Evolutionary conservation across 2,113 vertebrate species (phyloP), one percentile per base, ranked within the genome.

Genomic region (Galemys pyrenaicus): DNA sequence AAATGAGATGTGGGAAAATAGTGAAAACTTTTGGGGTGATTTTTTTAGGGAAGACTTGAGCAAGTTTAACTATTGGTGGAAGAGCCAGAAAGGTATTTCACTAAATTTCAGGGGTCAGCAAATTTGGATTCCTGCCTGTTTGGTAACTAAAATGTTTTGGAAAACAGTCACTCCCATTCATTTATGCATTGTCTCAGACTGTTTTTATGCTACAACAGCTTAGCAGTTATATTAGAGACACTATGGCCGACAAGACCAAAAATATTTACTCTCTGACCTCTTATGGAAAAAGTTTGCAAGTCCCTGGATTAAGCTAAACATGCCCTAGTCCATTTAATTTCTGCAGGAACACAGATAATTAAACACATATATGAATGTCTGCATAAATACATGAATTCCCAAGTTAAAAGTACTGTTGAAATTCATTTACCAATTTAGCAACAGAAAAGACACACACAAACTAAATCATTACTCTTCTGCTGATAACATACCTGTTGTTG

Each of bases 81-180:
- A 30, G 35, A 91, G 20, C 24, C 54, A 75, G 24, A 89, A 87
- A 88, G 17, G 1, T 65, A 92, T 86, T 91, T 79, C 65, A 37
- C 89, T 41, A 95, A 32, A 80, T 70, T 79, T 19, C 30, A 92
- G 35, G 78, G 8, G 15, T 74, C n/a, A 16, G 32, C 49, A 94
- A 83, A 95, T 22, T 30, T 75, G 65, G 28, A 7, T 35, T 83
- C 32, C 37, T 68, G 15, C 54, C 35, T 79, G 35, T 51, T 91
- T 93, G 77, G 24, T 60, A 77, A 94, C 91, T 82, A 75, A 94
- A 86, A 58, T 62, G 24, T 85, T 54, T 19, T 78, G 39, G 49
- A 71, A 74, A 37, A 62, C 11, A 78, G 46, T n/a, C 28, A 82
- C 67, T 91, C 22, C 35, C 6, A 32, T 44, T 65, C 19, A 37